These are phyloP conservation scores for Zelleria hepariella DNA, from an alignment of 2,888 invertebrate genomes.

Conservation along the genomic window DNA sequence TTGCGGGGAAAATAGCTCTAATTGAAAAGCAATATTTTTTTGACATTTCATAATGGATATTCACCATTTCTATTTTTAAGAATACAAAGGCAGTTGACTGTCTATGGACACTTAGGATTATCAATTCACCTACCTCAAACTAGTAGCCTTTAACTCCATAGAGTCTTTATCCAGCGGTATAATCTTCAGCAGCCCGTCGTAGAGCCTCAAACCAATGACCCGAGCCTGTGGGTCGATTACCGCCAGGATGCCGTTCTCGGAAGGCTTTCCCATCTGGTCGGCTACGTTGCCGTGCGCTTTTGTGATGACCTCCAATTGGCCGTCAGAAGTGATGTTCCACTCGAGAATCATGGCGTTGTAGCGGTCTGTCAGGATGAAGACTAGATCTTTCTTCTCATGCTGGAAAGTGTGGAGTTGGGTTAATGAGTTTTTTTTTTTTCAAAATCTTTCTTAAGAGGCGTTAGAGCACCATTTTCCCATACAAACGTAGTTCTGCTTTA, in stretches of 20 bases:
- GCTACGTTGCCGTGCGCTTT: conserved; percentile 97
- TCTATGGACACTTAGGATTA: too few relatives aligned
- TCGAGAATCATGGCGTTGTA: conserved; percentile 98
- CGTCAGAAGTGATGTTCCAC: conserved; percentile 79
- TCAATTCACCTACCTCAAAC: conserved; percentile 74
- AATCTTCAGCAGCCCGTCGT: conserved; percentile 97
- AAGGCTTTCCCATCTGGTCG: conserved; percentile 94
- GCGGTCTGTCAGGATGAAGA: conserved; percentile 93
- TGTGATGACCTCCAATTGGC: conserved; percentile 93
- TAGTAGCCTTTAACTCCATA: conserved; percentile 93
- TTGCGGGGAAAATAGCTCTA: too few relatives aligned
- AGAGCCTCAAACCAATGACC: conserved; percentile 94
- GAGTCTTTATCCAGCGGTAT: conserved; percentile 96
- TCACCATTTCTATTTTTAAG: too few relatives aligned
- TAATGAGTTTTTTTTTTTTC: neutral
- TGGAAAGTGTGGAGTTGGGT: too few relatives aligned
- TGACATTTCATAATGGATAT: too few relatives aligned
- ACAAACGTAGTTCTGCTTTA: too few relatives aligned
- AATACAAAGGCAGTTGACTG: too few relatives aligned
- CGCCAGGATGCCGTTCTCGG: conserved; percentile 96
- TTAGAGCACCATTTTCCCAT: too few relatives aligned
- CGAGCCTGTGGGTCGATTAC: conserved; percentile 96
- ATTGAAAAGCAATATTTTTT: too few relatives aligned
- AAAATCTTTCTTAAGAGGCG: too few relatives aligned
- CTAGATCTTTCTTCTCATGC: conserved; percentile 92